phyloP scores from a whole-genome alignment of 2,888 invertebrate genomes.

The Ligdia adustata region DNA sequence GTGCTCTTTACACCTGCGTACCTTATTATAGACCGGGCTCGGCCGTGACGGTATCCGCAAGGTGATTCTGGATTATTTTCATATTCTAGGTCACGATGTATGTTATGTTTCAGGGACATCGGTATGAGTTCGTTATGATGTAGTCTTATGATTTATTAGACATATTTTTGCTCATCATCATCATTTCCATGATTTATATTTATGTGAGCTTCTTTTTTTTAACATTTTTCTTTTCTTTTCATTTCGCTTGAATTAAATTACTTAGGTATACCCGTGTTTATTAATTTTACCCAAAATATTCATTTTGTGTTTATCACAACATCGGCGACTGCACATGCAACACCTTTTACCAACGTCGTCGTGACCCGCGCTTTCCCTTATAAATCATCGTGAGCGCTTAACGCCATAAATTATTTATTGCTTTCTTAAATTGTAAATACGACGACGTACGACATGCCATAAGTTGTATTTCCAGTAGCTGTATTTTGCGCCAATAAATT shows the following conservation, averaged over 20 bases:
- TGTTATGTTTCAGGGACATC: conserved; percentile 76
- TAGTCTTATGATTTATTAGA: conserved; percentile 46
- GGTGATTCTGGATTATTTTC: conserved; percentile 79
- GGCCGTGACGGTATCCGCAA: conserved; percentile 71
- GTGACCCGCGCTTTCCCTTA: conserved; percentile 28
- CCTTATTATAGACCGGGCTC: conserved; percentile 71
- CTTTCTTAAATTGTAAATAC: conserved; percentile 36
- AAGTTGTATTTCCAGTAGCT: conserved; percentile 15
- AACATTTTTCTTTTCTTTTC: too few species aligned
- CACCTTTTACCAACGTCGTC: conserved; percentile 11
- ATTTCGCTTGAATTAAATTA: too few species aligned
- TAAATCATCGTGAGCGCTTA: conserved; percentile 26
- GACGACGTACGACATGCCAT: conserved; percentile 10
- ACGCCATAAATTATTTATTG: conserved; percentile 31
- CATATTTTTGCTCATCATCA: too few species aligned
- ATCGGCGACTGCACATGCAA: conserved; percentile 5
- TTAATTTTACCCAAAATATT: too few species aligned
- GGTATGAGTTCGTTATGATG: conserved; percentile 50
- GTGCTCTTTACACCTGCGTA: conserved; percentile 68
- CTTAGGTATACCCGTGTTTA: too few species aligned
- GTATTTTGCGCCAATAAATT: conserved; percentile 29
- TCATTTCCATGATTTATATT: too few species aligned
- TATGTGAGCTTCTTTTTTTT: too few species aligned
- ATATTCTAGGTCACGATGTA: conserved; percentile 75
- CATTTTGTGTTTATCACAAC: too few species aligned